phyloP scores from a whole-genome alignment of 2,797 vertebrate genomes.

The Carapus acus region DNA sequence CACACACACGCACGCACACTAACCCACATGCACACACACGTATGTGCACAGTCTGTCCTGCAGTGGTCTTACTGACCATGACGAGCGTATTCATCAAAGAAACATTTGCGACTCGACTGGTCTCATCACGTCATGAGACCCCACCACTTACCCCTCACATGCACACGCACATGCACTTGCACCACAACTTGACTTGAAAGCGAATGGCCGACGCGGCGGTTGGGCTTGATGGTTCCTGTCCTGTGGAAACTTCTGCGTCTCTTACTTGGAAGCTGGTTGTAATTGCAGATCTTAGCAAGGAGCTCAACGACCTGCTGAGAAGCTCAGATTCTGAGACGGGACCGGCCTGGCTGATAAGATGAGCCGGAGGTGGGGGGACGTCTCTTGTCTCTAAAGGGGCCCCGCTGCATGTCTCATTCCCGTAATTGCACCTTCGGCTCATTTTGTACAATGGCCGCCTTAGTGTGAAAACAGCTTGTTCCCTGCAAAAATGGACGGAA shows the following conservation, averaged over 20 bases:
- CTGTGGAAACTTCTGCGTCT: neutral
- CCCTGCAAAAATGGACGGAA: conserved; percentile 10
- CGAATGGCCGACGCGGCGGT: conserved; percentile 14
- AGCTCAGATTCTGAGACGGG: conserved; percentile 13
- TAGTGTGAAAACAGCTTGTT: conserved; percentile 2
- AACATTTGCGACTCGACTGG: too few species aligned
- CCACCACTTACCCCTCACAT: too few species aligned
- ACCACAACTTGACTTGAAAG: too few species aligned
- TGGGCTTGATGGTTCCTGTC: conserved; percentile 6
- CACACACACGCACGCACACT: conserved; percentile 10
- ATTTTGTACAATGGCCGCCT: conserved; percentile 1
- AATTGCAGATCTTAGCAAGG: conserved; percentile 19
- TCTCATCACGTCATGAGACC: too few species aligned
- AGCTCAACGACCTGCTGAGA: conserved; percentile 5
- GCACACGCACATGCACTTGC: too few species aligned
- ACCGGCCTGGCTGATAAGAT: conserved; percentile 19
- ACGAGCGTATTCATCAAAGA: too few species aligned
- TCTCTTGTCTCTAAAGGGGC: neutral
- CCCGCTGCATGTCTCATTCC: neutral
- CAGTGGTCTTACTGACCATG: too few species aligned
- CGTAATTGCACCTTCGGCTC: neutral
- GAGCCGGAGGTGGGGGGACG: neutral
- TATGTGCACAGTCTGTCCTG: too few species aligned
- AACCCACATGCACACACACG: neutral
- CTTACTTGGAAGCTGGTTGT: conserved; percentile 26